Conservation (phyloP, 2,888 invertebrate genomes). For the Amblyjoppa proteus region DNA sequence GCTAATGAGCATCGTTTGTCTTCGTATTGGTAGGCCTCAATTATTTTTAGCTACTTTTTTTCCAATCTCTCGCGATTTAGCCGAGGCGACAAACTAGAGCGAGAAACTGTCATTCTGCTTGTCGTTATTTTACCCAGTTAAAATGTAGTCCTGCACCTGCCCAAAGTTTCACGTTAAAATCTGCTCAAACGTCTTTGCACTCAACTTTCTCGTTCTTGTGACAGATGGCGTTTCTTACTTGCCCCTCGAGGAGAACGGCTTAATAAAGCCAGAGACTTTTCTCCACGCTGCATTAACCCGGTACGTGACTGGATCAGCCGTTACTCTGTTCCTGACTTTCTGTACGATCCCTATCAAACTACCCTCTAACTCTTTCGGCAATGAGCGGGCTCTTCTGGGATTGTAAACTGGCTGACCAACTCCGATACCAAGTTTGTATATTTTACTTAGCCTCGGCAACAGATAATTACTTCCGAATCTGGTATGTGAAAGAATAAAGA, state of each 20-base stretch:
- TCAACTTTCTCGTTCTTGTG: constrained; percentile 31
- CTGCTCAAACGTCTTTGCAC: constrained; percentile 35
- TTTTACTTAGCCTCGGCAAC: not conserved
- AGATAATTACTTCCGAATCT: constrained; percentile 32
- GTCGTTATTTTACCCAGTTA: not conserved
- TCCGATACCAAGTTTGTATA: not conserved
- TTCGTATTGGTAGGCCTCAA: not conserved
- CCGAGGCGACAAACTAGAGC: not conserved
- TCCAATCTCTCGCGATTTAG: not conserved
- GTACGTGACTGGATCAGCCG: constrained; percentile 78
- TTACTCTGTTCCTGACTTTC: constrained; percentile 67
- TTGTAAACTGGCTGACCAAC: constrained; percentile 17
- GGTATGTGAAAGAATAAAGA: constrained; percentile 28
- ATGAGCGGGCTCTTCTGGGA: constrained; percentile 27
- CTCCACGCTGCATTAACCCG: constrained; percentile 82
- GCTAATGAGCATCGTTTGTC: constrained; percentile 76
- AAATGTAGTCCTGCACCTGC: not conserved
- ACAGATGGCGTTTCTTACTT: constrained; percentile 68
- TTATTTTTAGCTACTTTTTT: constrained; percentile 16
- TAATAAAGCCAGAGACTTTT: constrained; percentile 81
- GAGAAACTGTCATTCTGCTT: not conserved
- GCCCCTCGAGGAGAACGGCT: constrained; percentile 74
- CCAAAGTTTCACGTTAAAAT: constrained; percentile 15
- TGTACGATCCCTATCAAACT: constrained; percentile 59
- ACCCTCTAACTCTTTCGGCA: constrained; percentile 44